Evolutionary conservation across 64 coral and sea anemone species (phyloP).

Genomic region (Trachythela sp.): DNA sequence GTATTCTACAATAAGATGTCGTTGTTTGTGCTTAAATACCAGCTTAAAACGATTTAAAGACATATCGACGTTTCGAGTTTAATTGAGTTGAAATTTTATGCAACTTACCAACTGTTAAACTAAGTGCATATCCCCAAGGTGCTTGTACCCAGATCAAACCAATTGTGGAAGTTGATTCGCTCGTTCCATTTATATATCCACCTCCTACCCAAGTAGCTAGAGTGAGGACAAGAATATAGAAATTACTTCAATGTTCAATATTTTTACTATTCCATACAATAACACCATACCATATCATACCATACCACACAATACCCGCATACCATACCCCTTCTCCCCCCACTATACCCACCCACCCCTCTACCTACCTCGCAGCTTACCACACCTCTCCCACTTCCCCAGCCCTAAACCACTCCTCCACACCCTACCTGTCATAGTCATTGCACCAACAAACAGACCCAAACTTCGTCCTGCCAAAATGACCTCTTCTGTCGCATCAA

Average conservation of each 20-base stretch:
- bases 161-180: conserved; percentile 56
- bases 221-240: not conserved
- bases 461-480: conserved; percentile 91
- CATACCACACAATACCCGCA: no score
- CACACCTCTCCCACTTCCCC: not conserved
- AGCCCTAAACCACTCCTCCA: not conserved
- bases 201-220: conserved; percentile 97
- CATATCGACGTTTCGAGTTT: no score
- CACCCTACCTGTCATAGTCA: conserved; percentile 84
- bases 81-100: no score
- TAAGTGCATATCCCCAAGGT: conserved; percentile 84
- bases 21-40: no score
- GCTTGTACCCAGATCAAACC: conserved; percentile 82
- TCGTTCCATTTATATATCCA: conserved; percentile 95
- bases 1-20: no score
- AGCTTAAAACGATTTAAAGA: no score
- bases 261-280: not conserved
- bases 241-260: not conserved
- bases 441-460: conserved; percentile 73
- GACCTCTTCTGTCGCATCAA: conserved; percentile 41
- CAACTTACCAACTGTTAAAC: conserved; percentile 66
- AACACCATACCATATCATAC: no score
- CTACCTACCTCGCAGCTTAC: not conserved
- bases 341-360: not conserved
- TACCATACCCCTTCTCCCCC: no score